These are phyloP conservation scores for Agrochola lota DNA, from an alignment of 2,888 invertebrate species.

Conservation along the genomic window DNA sequence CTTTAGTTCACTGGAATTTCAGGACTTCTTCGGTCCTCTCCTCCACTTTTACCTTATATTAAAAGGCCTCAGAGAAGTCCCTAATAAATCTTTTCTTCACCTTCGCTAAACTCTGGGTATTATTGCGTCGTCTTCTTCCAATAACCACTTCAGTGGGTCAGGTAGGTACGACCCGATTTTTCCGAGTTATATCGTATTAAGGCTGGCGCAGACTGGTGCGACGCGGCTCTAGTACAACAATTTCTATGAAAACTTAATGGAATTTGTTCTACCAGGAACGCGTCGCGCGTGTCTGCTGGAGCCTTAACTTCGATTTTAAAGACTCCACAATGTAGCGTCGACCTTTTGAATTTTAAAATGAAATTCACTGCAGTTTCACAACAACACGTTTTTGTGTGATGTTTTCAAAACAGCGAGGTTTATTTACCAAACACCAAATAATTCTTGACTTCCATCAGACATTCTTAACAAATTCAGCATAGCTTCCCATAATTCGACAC, in stretches of 20 bases:
- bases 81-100: not conserved
- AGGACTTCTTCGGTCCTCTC: not conserved
- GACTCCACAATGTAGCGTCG: not conserved
- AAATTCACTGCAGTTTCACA: not conserved
- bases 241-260: not conserved
- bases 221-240: too few relatives aligned
- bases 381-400: not conserved
- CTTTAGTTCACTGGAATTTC: not conserved
- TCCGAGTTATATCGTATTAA: too few relatives aligned
- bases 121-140: too few relatives aligned
- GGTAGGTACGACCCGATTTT: not conserved
- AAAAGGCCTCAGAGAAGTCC: not conserved
- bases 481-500: constrained; percentile 1
- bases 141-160: not conserved
- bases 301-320: too few relatives aligned
- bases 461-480: not conserved
- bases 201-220: too few relatives aligned
- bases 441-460: not conserved
- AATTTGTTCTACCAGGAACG: not conserved
- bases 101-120: not conserved
- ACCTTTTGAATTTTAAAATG: not conserved
- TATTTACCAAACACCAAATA: not conserved
- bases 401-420: not conserved
- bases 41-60: not conserved
- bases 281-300: not conserved